Evolutionary conservation across 2,113 vertebrate genomes (phyloP), one percentile per base, ranked within the genome.

Genomic region (Vulpes lagopus): DNA sequence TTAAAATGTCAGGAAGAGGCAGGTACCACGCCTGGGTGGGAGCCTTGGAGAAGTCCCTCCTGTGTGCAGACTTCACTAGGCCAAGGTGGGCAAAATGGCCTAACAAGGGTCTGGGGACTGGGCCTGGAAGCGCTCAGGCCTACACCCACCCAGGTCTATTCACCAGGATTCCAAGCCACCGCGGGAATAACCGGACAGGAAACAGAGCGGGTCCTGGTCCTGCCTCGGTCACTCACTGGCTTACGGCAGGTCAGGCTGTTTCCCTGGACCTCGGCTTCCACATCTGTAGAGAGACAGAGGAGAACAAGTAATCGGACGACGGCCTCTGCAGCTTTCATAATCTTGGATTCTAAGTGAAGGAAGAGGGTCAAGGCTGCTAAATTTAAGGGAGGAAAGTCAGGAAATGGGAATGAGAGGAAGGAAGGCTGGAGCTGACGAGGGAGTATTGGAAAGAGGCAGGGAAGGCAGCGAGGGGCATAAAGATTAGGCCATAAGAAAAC

Each of bases 1-100:
- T 89, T 83, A 96, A 92, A 86, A 90, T 83, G 38, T 19, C 25
- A 8, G 38, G 51, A 91, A 93, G 64, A 32, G 76, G 15, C 53
- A 79, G 16, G 4, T 74, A 22, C 55, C 10, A 74, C 57, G 1
- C n/a, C 23, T 20, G 22, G 53, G 38, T 38, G 14, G 16, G 27
- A 86, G 10, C 27, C 81, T 81, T 30, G 8, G 93, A 80, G 53
- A 57, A 96, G 59, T 51, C 19, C n/a, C 65, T 93, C n/a, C 82
- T 76, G 38, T n/a, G 35, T 38, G 4, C 53, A 95, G 86, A 90
- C 19, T 49, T 79, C 62, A 57, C 23, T 11, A 81, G 60, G 60
- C 64, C 25, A 60, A 67, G 4, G 23, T 60, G 16, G 51, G 16
- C 23, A 89, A 27, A 35, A 76, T n/a, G 25, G 51, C 73, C 81